A percentile compares a stretch with the other conserved stretches of the same genome.
Evolutionary conservation across 2,113 vertebrate genomes (phyloP).

Genomic region (Carassius gibelio): DNA sequence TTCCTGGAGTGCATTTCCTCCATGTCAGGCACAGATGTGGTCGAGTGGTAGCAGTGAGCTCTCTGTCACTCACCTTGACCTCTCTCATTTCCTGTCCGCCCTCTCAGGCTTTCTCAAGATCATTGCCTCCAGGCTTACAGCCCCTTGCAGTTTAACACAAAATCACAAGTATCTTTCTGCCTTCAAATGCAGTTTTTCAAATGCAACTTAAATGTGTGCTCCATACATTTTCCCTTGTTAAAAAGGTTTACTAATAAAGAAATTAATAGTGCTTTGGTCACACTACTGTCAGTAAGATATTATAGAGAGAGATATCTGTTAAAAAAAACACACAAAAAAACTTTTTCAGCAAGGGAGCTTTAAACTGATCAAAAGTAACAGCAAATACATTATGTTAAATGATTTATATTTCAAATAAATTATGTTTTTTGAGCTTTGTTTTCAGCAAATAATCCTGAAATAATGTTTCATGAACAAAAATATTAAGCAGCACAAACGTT

Average conservation of each 20-base stretch:
- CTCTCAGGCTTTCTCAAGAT: conserved; percentile 16
- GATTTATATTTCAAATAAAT: neutral
- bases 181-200: neutral
- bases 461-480: neutral
- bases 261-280: neutral
- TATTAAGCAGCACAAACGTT: neutral
- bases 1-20: conserved; percentile 68
- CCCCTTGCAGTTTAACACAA: neutral
- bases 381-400: neutral
- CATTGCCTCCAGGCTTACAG: neutral
- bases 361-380: neutral
- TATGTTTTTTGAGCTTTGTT: neutral
- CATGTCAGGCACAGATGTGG: conserved; percentile 61
- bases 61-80: conserved; percentile 45
- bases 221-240: neutral
- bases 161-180: neutral
- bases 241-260: neutral
- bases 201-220: neutral
- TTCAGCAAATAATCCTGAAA: neutral
- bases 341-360: neutral
- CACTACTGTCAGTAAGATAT: neutral
- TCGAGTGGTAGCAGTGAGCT: conserved; percentile 38
- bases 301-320: neutral
- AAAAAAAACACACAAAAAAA: no score
- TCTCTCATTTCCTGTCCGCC: conserved; percentile 33